Evolutionary conservation across 2,797 vertebrate genomes (phyloP), one percentile per base, ranked within the genome.

Genomic region (Telmatherina bonti): DNA sequence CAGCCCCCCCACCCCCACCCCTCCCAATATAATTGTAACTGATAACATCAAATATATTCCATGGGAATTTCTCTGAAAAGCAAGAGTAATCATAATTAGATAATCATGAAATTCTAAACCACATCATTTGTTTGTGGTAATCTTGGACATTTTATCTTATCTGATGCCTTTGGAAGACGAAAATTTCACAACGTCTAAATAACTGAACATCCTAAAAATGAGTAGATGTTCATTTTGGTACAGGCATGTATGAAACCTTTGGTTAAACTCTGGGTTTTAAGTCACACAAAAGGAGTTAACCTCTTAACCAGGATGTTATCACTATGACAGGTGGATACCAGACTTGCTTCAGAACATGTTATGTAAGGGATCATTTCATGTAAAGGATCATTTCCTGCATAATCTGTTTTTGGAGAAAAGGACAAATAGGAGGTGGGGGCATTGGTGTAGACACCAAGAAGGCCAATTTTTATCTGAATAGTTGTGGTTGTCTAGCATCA

Each of bases 61-160:
- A 29, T 12, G 35, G 67, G 53, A 30, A 57, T 62, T 70, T 75
- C 12, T 56, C 13, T 24, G 35, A 22, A 64, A 36, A 57, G 52
- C 45, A 62, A 0, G 8, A 7, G 1, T 45, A 33, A 53, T 74
- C 74, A 49, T 47, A 22, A 22, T 78, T 78, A 54, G n/a, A 20
- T 54, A 63, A 36, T 33, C 11, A 55, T 58, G 56, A 76, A 73
- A 74, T 33, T 36, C 13, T 7, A 74, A 84, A 70, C 65, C 35
- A 51, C 62, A 27, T 18, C 9, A 53, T 76, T 72, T 72, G 22
- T 62, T 69, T 36, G n/a, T 36, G 51, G 15, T 43, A 5, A 15
- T 20, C 26, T 7, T 33, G 30, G 26, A 15, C 31, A 36, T 57
- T 47, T 41, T 24, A 67, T 79, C 8, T 72, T 63, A 56, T 64